phyloP scores from a whole-genome alignment of 2,113 vertebrate genomes.

The Oncorhynchus keta region DNA sequence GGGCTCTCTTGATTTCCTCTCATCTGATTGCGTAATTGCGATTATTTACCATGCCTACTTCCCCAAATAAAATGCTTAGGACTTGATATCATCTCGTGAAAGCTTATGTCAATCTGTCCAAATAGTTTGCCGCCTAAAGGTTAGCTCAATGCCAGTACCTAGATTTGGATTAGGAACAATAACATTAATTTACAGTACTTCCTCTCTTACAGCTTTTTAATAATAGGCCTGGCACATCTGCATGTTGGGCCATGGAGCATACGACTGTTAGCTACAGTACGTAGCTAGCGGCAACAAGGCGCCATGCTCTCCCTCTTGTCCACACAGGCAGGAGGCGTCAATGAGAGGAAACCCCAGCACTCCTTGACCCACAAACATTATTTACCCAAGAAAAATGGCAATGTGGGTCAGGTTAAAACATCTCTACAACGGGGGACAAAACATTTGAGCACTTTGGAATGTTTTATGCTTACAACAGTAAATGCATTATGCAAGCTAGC shows the following conservation, averaged over 20 bases:
- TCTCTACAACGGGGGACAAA: constrained; percentile 18
- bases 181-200: neutral
- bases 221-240: constrained; percentile 21
- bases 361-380: constrained; percentile 43
- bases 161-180: neutral
- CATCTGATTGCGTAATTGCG: constrained; percentile 1
- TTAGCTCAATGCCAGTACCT: neutral
- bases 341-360: constrained; percentile 39
- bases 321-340: constrained; percentile 9
- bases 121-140: neutral
- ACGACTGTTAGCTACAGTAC: neutral
- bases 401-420: constrained; percentile 60
- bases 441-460: constrained; percentile 7
- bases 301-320: constrained; percentile 39
- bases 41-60: neutral
- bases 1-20: constrained; percentile 5
- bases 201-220: constrained; percentile 9
- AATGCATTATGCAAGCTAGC: constrained; percentile 25
- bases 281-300: constrained; percentile 19
- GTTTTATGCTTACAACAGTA: constrained; percentile 44
- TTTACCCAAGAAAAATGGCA: constrained; percentile 54
- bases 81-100: neutral
- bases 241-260: neutral
- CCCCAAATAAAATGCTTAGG: constrained; percentile 1
- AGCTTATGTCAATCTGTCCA: neutral